phyloP scores from a whole-genome alignment of 92 coral and sea anemone genomes.

The Zoanthus gigantus region DNA sequence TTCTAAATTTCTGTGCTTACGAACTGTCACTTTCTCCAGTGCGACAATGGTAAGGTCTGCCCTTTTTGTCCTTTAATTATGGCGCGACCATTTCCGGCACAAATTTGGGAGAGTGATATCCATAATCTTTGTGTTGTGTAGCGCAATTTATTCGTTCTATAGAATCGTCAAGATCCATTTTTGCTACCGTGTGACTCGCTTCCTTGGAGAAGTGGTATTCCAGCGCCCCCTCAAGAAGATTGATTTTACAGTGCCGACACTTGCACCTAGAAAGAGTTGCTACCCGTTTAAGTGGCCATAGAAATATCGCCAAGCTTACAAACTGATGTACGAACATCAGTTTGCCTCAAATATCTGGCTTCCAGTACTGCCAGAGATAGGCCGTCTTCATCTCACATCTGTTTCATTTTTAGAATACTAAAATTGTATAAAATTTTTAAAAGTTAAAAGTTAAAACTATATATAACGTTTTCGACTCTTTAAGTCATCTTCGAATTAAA shows the following conservation, averaged over 20 bases:
- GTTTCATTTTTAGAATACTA: neutral
- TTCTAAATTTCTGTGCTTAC: neutral
- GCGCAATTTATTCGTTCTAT: neutral
- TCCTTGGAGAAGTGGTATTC: conserved; percentile 15
- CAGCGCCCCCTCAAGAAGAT: neutral
- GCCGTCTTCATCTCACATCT: too few relatives aligned
- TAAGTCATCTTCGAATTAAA: too few relatives aligned
- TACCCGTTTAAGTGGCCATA: neutral
- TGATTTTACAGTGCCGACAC: neutral
- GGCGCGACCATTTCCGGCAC: neutral
- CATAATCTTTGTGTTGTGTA: conserved; percentile 19
- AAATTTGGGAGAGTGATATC: neutral
- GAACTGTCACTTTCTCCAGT: neutral
- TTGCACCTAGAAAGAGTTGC: conserved; percentile 3
- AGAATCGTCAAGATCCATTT: conserved; percentile 3
- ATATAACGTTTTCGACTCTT: too few relatives aligned
- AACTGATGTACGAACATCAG: conserved; percentile 1
- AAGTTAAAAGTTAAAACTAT: too few relatives aligned
- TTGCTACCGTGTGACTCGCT: neutral
- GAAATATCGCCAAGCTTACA: conserved; percentile 1
- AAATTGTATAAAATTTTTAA: too few relatives aligned
- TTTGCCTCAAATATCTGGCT: neutral
- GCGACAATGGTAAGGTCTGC: conserved; percentile 16
- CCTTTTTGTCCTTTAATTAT: neutral
- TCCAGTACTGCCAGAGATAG: neutral